Evolutionary conservation across 2,797 vertebrate genomes (phyloP), one percentile per base, ranked within the genome.

Genomic region (Mus caroli): DNA sequence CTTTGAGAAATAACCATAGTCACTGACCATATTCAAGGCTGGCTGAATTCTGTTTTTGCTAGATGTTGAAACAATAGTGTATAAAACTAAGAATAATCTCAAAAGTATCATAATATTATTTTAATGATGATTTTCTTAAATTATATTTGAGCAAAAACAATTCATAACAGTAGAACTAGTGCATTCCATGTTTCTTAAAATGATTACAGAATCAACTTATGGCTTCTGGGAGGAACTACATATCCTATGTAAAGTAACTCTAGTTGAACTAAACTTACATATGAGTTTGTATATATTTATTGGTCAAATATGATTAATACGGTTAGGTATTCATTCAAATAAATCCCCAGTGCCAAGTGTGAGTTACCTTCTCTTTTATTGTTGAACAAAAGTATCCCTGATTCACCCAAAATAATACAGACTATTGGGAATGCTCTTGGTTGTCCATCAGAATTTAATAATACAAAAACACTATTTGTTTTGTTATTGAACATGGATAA

Each of bases 1-100:
- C 43, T 91, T 88, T 89, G 43, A 89, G 10, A 94, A 92, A 83
- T 34, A 86, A 60, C 14, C 43, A 50, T 83, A 60, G n/a, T 60
- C 6, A 37, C n/a, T 46, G 6, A 83, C 24, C 40, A 46, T 7
- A 20, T 34, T 77, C 1, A 78, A 78, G 28, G 13, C 26, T 78
- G 7, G 31, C 26, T 77, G 46, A 3, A 17, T 34, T 34, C 15
- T 11, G 7, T 34, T 15, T 84, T 64, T 46, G 40, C 26, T 64
- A 54, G 7, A 52, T 52, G 52, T 50, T 78, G 14, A n/a, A n/a
- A 69, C 13, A 69, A 34, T 34, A 50, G 75, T 17, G 14, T 31
- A 46, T 6, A 46, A 76, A 46, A 0, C 43, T 50, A 13, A 31
- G 3, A 50, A 77, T 77, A 7, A 2, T 50, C 46, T 50, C 43